A percentile compares a stretch with the other conserved stretches of the same genome.
These are phyloP conservation scores for Natator depressus DNA, from an alignment of 2,113 vertebrate species.

Conservation along the genomic window DNA sequence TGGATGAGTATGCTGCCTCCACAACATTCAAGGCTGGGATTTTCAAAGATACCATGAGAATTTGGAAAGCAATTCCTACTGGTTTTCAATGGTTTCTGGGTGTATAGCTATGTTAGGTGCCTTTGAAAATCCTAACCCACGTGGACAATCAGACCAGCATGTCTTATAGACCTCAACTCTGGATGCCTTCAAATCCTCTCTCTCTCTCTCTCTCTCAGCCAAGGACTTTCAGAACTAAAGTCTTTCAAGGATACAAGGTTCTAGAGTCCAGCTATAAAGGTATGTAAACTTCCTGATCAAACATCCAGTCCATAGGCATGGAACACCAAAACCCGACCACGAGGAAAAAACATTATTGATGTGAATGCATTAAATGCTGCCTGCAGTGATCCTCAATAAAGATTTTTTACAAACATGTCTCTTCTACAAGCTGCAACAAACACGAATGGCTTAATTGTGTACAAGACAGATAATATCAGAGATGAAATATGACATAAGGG, in stretches of 20 bases:
- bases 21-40: background rate
- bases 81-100: background rate
- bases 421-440: background rate
- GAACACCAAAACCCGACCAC: background rate
- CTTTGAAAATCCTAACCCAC: background rate
- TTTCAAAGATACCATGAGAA: background rate
- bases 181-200: background rate
- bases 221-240: background rate
- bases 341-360: background rate
- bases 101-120: background rate
- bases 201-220: background rate
- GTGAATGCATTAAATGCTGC: background rate
- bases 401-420: background rate
- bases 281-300: background rate
- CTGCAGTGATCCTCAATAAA: background rate
- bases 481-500: constrained; percentile 2
- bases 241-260: background rate
- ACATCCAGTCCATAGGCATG: background rate
- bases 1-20: background rate
- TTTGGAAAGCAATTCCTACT: background rate
- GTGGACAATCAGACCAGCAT: background rate
- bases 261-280: background rate
- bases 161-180: background rate
- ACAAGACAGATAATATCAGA: background rate
- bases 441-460: background rate